Percentiles rank a stretch among this genome's conserved stretches.
Evolutionary conservation across 2,797 vertebrate genomes (phyloP).

Genomic region (Chromis chromis): DNA sequence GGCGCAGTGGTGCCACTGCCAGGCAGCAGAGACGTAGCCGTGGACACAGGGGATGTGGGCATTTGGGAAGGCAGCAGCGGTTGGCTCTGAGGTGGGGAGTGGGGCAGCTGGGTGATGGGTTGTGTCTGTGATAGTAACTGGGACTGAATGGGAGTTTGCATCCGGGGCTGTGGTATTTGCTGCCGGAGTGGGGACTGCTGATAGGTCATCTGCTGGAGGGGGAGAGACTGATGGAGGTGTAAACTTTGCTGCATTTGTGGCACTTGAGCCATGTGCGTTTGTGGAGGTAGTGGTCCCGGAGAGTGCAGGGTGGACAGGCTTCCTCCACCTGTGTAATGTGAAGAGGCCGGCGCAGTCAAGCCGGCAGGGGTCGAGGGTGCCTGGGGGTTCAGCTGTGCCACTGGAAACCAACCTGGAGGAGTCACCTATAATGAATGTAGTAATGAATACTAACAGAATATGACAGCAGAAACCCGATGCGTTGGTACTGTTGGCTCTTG

Average conservation of each 20-base stretch:
- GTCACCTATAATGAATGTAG: slow-evolving; percentile 66
- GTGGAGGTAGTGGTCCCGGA: slow-evolving; percentile 64
- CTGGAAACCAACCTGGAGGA: slow-evolving; percentile 82
- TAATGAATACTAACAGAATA: slow-evolving; percentile 10
- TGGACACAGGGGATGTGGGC: slow-evolving; percentile 68
- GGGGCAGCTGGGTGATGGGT: slow-evolving; percentile 65
- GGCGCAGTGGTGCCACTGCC: slow-evolving; percentile 55
- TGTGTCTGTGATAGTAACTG: slow-evolving; percentile 73
- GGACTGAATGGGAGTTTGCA: slow-evolving; percentile 69
- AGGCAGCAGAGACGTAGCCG: slow-evolving; percentile 58
- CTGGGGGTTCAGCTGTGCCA: slow-evolving; percentile 74
- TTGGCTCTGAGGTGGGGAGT: slow-evolving; percentile 71
- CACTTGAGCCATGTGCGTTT: slow-evolving; percentile 70
- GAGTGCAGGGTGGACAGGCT: slow-evolving; percentile 69
- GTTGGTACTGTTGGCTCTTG: neutral
- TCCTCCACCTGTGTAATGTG: slow-evolving; percentile 74
- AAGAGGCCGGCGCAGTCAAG: slow-evolving; percentile 67
- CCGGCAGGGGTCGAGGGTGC: slow-evolving; percentile 60
- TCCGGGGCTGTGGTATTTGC: slow-evolving; percentile 70
- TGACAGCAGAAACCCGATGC: neutral
- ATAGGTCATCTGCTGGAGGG: slow-evolving; percentile 80
- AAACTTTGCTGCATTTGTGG: slow-evolving; percentile 77
- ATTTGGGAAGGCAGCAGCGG: slow-evolving; percentile 77
- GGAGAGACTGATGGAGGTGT: slow-evolving; percentile 79
- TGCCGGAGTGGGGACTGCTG: slow-evolving; percentile 75